Percentiles rank a stretch among this genome's conserved stretches.
Evolutionary conservation across 92 coral and sea anemone species (phyloP).

Genomic region (Epizoanthus illoricatus): DNA sequence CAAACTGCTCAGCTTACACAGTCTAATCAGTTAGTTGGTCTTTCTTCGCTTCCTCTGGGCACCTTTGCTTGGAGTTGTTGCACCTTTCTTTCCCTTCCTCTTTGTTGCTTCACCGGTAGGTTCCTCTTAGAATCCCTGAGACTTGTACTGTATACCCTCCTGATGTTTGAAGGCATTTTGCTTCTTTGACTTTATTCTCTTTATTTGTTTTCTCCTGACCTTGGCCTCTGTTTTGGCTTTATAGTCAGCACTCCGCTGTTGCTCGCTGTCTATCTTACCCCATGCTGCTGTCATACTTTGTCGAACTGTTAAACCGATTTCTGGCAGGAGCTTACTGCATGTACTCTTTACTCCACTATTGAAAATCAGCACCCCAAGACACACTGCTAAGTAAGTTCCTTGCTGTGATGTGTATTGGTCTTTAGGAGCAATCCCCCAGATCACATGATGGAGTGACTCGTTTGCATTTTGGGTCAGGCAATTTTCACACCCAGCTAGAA

Average conservation of each 20-base stretch:
- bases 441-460: constrained; percentile 59
- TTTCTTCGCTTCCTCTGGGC: too few relatives aligned
- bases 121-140: constrained; percentile 50
- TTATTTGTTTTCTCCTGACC: constrained; percentile 46
- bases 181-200: constrained; percentile 47
- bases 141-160: constrained; percentile 50
- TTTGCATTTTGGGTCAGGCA: constrained; percentile 51
- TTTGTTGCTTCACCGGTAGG: background rate
- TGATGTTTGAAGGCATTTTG: constrained; percentile 66
- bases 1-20: too few relatives aligned
- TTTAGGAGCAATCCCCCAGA: constrained; percentile 63
- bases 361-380: constrained; percentile 36
- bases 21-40: too few relatives aligned
- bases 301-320: constrained; percentile 35
- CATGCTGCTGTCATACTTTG: constrained; percentile 41
- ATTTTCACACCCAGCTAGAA: constrained; percentile 61
- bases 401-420: constrained; percentile 51
- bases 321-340: constrained; percentile 35
- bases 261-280: constrained; percentile 41
- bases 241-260: constrained; percentile 29
- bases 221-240: constrained; percentile 28
- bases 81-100: background rate
- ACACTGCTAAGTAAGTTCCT: constrained; percentile 36
- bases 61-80: too few relatives aligned
- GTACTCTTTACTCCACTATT: constrained; percentile 42